These are phyloP conservation scores for Apis mellifera DNA, from an alignment of 1,140 invertebrate species.

Conservation along the genomic window DNA sequence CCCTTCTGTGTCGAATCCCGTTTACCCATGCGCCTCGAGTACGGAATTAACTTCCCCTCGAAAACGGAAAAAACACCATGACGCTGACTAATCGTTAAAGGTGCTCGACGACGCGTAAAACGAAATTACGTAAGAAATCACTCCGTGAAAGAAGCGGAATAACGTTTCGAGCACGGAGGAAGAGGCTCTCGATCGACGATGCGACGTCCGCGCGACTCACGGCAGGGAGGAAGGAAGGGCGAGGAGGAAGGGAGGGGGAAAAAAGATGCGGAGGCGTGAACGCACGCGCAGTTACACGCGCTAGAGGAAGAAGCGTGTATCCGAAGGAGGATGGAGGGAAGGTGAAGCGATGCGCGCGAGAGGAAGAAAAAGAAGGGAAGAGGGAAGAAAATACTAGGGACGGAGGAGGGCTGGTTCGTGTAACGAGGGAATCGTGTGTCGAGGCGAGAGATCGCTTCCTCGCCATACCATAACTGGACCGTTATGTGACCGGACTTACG, in stretches of 20 bases:
- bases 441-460: constrained; percentile 72
- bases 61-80: neutral
- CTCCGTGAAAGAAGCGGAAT: neutral
- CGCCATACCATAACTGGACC: constrained; percentile 77
- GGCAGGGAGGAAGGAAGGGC: too few species aligned
- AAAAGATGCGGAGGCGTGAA: constrained; percentile 28
- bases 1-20: too few species aligned
- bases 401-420: constrained; percentile 53
- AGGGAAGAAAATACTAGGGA: constrained; percentile 29
- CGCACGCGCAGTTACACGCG: constrained; percentile 31
- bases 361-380: neutral
- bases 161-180: neutral
- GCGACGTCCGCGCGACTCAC: neutral
- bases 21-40: too few species aligned
- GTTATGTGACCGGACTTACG: constrained; percentile 77
- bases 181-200: constrained; percentile 29
- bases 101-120: neutral
- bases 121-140: neutral
- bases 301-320: neutral
- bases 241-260: neutral
- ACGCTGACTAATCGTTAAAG: neutral
- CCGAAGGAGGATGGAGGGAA: neutral
- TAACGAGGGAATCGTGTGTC: constrained; percentile 68
- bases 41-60: too few species aligned
- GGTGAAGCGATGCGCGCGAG: neutral